These are phyloP conservation scores for Xyrauchen texanus DNA, from an alignment of 2,113 vertebrate genomes.

Conservation along the genomic window DNA sequence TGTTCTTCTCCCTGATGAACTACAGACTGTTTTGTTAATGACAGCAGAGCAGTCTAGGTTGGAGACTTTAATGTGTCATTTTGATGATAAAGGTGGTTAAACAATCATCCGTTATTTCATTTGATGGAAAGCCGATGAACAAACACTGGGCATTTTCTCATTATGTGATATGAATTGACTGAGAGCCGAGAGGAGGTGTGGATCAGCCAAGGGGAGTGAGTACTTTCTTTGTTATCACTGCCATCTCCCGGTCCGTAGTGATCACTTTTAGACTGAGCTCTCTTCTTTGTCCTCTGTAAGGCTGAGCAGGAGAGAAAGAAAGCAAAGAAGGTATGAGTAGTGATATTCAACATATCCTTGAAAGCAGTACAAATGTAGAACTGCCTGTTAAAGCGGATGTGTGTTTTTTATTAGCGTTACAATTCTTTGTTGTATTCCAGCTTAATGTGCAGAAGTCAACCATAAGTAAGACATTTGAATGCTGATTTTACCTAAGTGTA, in stretches of 20 bases:
- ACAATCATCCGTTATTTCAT: slow-evolving; percentile 57
- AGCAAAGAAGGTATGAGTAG: too few relatives aligned
- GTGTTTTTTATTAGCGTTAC: too few relatives aligned
- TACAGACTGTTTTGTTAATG: slow-evolving; percentile 49
- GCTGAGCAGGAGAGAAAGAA: background rate
- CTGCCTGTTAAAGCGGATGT: too few relatives aligned
- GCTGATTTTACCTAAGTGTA: too few relatives aligned
- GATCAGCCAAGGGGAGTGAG: slow-evolving; percentile 17
- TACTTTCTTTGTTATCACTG: slow-evolving; percentile 59
- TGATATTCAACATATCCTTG: too few relatives aligned
- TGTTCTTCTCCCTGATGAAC: background rate
- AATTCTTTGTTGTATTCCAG: too few relatives aligned
- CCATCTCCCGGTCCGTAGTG: slow-evolving; percentile 59
- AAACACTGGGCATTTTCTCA: slow-evolving; percentile 57
- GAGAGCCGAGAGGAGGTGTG: slow-evolving; percentile 33
- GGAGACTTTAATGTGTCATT: slow-evolving; percentile 58
- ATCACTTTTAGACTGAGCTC: slow-evolving; percentile 44
- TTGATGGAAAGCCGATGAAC: slow-evolving; percentile 50
- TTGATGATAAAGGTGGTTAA: slow-evolving; percentile 57
- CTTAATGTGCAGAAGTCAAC: too few relatives aligned
- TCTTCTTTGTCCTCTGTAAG: slow-evolving; percentile 38
- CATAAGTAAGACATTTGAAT: too few relatives aligned
- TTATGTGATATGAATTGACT: slow-evolving; percentile 49
- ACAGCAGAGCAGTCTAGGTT: slow-evolving; percentile 25
- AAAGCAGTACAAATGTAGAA: too few relatives aligned